Conservation (phyloP, 92 coral and sea anemone genomes). For the Muricea muricata region DNA sequence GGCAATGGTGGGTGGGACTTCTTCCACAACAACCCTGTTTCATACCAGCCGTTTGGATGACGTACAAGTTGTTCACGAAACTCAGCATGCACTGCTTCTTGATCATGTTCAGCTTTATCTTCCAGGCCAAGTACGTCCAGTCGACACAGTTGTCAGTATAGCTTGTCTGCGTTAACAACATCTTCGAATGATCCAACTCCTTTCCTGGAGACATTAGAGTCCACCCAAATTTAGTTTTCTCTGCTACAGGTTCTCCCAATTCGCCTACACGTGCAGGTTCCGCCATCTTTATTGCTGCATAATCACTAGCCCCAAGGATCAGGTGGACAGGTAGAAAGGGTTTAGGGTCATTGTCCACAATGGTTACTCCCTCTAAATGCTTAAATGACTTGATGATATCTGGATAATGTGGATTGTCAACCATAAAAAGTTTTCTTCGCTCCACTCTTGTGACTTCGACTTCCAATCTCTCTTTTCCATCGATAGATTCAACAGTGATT, state of each 20-base stretch:
- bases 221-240: slow-evolving; percentile 43
- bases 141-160: slow-evolving; percentile 23
- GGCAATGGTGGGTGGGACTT: slow-evolving; percentile 43
- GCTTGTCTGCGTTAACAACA: slow-evolving; percentile 31
- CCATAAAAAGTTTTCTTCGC: slow-evolving; percentile 3
- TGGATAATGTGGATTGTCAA: slow-evolving; percentile 1
- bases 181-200: slow-evolving; percentile 19
- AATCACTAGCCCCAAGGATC: slow-evolving; percentile 37
- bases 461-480: neutral
- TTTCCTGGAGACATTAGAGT: slow-evolving; percentile 42
- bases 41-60: slow-evolving; percentile 24
- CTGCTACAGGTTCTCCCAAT: slow-evolving; percentile 41
- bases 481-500: slow-evolving; percentile 8
- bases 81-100: slow-evolving; percentile 31
- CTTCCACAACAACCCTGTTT: neutral
- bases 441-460: slow-evolving; percentile 30
- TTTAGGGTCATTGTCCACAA: slow-evolving; percentile 4
- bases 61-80: neutral
- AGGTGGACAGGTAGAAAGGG: slow-evolving; percentile 27
- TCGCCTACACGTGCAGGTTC: neutral
- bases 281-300: slow-evolving; percentile 25
- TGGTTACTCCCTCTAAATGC: slow-evolving; percentile 27
- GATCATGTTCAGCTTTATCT: slow-evolving; percentile 2
- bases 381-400: slow-evolving; percentile 20
- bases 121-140: slow-evolving; percentile 11